Evolutionary conservation across 1,140 invertebrate genomes (phyloP).

Genomic region (Pseudomyrmex concolor): DNA sequence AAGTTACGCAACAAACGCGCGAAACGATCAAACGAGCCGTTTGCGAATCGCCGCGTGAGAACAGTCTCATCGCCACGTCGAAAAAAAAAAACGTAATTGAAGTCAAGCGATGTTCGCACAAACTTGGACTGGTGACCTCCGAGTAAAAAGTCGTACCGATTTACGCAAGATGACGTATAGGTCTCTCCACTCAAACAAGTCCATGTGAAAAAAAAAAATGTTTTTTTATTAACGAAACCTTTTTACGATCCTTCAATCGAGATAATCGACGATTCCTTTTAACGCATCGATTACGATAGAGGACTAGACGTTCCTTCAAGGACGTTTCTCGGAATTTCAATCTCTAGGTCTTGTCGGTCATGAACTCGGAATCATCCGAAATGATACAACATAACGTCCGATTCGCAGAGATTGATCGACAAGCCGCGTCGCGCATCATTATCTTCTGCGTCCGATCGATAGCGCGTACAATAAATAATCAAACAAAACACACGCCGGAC

Average conservation of each 20-base stretch:
- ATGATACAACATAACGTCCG: neutral
- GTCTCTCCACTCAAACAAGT: too few relatives aligned
- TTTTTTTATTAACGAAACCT: too few relatives aligned
- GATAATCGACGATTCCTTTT: slow-evolving; percentile 5
- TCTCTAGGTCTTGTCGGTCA: neutral
- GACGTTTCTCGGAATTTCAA: neutral
- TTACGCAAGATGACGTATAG: too few relatives aligned
- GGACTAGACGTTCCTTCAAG: neutral
- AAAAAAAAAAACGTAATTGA: too few relatives aligned
- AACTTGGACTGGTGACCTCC: too few relatives aligned
- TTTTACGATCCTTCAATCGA: too few relatives aligned
- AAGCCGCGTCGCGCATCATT: slow-evolving; percentile 23
- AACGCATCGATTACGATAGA: slow-evolving; percentile 6
- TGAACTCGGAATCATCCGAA: neutral
- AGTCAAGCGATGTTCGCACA: too few relatives aligned
- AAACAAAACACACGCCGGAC: neutral
- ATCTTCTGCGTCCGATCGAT: slow-evolving; percentile 30
- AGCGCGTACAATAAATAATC: neutral
- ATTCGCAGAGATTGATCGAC: slow-evolving; percentile 44
- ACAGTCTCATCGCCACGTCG: too few relatives aligned
- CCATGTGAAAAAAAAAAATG: too few relatives aligned
- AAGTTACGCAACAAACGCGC: neutral
- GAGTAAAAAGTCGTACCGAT: too few relatives aligned
- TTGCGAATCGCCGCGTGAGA: too few relatives aligned
- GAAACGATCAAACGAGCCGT: neutral